phyloP scores from a whole-genome alignment of 2,797 vertebrate genomes.

The Leptoclinus maculatus region DNA sequence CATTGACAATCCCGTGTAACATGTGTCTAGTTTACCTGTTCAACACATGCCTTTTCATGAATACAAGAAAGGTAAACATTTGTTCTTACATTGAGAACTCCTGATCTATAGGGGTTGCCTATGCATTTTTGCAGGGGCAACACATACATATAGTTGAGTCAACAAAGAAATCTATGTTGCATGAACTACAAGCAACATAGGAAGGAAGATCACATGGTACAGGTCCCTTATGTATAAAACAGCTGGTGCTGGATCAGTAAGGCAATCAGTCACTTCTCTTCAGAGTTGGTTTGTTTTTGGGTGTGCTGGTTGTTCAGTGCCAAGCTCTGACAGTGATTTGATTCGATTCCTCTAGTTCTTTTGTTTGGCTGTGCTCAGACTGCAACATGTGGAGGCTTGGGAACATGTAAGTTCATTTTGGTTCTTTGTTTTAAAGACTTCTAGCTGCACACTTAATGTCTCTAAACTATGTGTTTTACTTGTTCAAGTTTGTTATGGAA shows the following conservation, averaged over 20 bases:
- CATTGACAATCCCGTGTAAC: too few relatives aligned
- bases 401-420: conserved; percentile 59
- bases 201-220: too few relatives aligned
- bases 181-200: too few relatives aligned
- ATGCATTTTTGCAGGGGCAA: too few relatives aligned
- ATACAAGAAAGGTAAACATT: too few relatives aligned
- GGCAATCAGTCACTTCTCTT: not conserved
- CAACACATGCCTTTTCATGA: too few relatives aligned
- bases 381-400: conserved; percentile 57
- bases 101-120: too few relatives aligned
- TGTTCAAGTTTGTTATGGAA: conserved; percentile 71
- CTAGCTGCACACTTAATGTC: accelerated
- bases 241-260: not conserved
- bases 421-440: not conserved
- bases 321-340: conserved; percentile 26
- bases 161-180: too few relatives aligned
- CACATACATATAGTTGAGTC: too few relatives aligned
- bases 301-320: conserved; percentile 29
- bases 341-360: conserved; percentile 7
- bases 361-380: conserved; percentile 17
- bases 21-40: too few relatives aligned
- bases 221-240: not conserved
- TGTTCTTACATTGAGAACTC: too few relatives aligned
- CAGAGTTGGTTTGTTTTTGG: not conserved
- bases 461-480: not conserved